Evolutionary conservation across 2,888 invertebrate species (phyloP).

Genomic region (Galerucella nymphaeae): DNA sequence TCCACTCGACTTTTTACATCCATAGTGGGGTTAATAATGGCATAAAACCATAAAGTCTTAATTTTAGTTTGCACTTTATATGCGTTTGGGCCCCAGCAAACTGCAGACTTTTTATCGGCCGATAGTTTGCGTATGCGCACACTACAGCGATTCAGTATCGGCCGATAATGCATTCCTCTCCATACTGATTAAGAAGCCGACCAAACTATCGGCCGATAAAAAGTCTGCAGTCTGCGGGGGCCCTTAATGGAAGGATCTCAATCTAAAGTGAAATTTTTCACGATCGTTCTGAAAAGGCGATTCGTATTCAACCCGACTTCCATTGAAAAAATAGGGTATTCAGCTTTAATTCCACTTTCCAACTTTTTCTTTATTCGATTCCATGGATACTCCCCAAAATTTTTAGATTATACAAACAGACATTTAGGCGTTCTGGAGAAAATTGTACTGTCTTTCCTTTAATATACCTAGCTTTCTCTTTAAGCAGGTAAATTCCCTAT

Average conservation of each 20-base stretch:
- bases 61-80: not conserved
- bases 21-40: not conserved
- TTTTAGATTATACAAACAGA: not conserved
- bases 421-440: not conserved
- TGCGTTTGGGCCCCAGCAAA: no score
- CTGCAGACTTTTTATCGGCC: no score
- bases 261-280: not conserved
- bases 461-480: no score
- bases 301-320: slow-evolving; percentile 3
- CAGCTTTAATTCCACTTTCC: not conserved
- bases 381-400: not conserved
- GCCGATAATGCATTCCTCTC: no score
- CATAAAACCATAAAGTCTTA: not conserved
- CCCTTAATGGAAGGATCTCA: not conserved
- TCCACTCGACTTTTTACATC: not conserved
- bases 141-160: no score
- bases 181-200: no score
- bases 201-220: no score
- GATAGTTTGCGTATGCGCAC: no score
- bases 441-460: not conserved
- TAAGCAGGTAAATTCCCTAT: no score
- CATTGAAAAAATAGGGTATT: not conserved
- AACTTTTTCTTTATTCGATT: not conserved
- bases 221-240: no score
- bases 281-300: slow-evolving; percentile 3